phyloP scores from a whole-genome alignment of 2,113 vertebrate genomes.

The Gracilinanus agilis region DNA sequence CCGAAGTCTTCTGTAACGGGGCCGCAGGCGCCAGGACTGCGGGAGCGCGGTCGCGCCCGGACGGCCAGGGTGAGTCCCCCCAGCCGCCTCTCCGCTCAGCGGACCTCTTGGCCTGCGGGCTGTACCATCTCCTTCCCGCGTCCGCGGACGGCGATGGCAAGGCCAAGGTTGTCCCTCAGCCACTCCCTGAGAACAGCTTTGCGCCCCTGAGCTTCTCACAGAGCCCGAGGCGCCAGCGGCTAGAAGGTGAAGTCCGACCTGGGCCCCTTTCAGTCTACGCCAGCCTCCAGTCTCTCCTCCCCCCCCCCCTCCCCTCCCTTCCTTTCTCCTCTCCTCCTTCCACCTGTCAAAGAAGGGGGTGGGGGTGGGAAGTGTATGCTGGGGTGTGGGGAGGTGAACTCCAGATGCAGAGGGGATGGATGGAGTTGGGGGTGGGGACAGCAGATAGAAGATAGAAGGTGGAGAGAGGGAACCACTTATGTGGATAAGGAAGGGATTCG shows the following conservation, averaged over 20 bases:
- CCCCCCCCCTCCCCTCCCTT: no score
- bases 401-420: background rate
- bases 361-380: background rate
- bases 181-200: background rate
- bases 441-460: no score
- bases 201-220: background rate
- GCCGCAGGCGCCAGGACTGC: background rate
- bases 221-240: background rate
- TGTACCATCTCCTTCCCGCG: background rate
- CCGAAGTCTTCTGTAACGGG: background rate
- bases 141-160: fast-evolving
- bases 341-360: no score
- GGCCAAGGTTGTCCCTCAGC: background rate
- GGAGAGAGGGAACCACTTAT: no score
- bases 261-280: background rate
- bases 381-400: background rate
- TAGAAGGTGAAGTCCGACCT: slow-evolving; percentile 57
- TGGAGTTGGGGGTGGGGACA: no score
- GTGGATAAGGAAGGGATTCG: no score
- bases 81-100: no score
- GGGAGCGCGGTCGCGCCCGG: background rate
- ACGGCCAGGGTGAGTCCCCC: background rate
- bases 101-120: background rate
- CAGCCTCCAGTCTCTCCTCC: no score
- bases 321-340: no score